A percentile compares a stretch with the other conserved stretches of the same genome.
Conservation (phyloP, 2,113 vertebrate genomes). For the Empidonax alnorum region DNA sequence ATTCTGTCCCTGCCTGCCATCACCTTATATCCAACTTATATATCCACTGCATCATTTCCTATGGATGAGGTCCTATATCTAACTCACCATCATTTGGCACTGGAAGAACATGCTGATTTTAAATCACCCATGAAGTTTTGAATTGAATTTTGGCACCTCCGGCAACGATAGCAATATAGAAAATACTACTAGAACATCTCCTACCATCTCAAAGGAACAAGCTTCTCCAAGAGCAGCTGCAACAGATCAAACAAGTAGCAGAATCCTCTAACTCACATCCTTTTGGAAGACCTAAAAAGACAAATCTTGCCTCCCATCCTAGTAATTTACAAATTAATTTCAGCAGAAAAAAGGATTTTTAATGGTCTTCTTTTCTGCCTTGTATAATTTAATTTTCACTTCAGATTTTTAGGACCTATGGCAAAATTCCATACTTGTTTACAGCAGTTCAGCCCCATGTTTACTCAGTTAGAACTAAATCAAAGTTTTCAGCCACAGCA, state of each 20-base stretch:
- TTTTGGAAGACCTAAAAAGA: not conserved
- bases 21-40: not conserved
- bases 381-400: not conserved
- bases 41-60: not conserved
- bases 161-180: not conserved
- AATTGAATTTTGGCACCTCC: not conserved
- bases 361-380: not conserved
- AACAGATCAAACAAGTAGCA: not conserved
- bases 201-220: not conserved
- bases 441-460: not conserved
- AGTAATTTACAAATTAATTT: not conserved
- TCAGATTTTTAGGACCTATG: not conserved
- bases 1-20: not conserved
- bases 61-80: not conserved
- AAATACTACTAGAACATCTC: not conserved
- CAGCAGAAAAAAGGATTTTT: not conserved
- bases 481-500: not conserved
- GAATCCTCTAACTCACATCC: not conserved
- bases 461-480: conserved; percentile 12
- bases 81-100: not conserved
- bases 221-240: not conserved
- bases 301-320: not conserved
- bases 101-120: not conserved
- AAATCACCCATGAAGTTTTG: not conserved
- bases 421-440: conserved; percentile 32